These are phyloP conservation scores for Hanleya hanleyi DNA, from an alignment of 2,888 invertebrate species.

Conservation along the genomic window DNA sequence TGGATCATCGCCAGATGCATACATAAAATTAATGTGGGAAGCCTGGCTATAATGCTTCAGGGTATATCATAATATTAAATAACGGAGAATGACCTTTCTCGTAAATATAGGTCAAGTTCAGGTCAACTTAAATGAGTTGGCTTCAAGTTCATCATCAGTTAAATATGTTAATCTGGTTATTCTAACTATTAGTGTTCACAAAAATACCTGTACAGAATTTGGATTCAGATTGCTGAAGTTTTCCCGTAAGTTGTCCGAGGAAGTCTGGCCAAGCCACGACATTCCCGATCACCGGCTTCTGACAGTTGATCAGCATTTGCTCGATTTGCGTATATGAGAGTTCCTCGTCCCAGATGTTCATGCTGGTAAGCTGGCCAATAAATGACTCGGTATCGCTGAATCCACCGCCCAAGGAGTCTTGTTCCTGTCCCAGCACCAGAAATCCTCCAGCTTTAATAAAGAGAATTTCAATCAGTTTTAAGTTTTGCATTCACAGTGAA, in stretches of 20 bases:
- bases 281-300: conserved; percentile 76
- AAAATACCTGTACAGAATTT: conserved; percentile 78
- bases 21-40: no score
- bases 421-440: conserved; percentile 82
- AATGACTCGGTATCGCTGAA: conserved; percentile 82
- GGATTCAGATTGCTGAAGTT: conserved; percentile 76
- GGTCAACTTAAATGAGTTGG: no score
- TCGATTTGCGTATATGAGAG: conserved; percentile 75
- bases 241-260: conserved; percentile 76
- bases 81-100: no score
- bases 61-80: no score
- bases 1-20: no score
- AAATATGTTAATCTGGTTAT: no score
- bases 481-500: not conserved
- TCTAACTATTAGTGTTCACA: no score
- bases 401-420: conserved; percentile 79
- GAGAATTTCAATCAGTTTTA: not conserved
- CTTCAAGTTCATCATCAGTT: no score
- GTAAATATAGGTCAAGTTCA: no score
- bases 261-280: conserved; percentile 80
- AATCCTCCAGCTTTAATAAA: conserved; percentile 75
- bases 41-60: no score
- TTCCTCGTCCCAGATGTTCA: conserved; percentile 79
- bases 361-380: conserved; percentile 78
- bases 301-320: conserved; percentile 63